A percentile compares a stretch with the other conserved stretches of the same genome.
Conservation (phyloP, 2,113 vertebrate species). For the Vanacampus margaritifer region DNA sequence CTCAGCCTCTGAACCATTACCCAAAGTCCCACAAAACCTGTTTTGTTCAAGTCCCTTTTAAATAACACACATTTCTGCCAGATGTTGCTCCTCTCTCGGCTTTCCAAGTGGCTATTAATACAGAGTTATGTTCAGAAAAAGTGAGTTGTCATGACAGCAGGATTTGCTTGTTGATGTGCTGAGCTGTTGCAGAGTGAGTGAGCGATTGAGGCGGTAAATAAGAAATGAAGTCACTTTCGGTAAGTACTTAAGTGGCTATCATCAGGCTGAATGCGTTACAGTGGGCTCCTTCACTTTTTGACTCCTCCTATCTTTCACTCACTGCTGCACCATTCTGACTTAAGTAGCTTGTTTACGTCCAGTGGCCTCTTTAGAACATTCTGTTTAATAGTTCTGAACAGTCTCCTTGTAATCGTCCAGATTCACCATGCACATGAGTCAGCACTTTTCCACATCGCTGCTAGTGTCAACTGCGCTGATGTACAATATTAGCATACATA, state of each 20-base stretch:
- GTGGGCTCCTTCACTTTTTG: slow-evolving; percentile 8
- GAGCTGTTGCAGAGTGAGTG: slow-evolving; percentile 26
- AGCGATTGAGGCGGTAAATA: slow-evolving; percentile 9
- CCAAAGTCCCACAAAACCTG: slow-evolving; percentile 68
- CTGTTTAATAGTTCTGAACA: slow-evolving; percentile 28
- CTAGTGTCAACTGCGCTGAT: not conserved
- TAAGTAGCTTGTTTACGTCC: slow-evolving; percentile 38
- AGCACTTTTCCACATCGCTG: not conserved
- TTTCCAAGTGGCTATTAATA: slow-evolving; percentile 62
- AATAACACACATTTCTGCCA: slow-evolving; percentile 62
- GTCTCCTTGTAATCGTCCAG: not conserved
- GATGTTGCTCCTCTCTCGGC: slow-evolving; percentile 62
- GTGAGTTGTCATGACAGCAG: slow-evolving; percentile 53
- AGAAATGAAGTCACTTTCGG: slow-evolving; percentile 44
- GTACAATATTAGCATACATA: not conserved
- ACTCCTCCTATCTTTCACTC: slow-evolving; percentile 10
- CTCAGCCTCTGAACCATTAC: slow-evolving; percentile 71
- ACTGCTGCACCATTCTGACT: slow-evolving; percentile 20
- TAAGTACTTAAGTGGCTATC: slow-evolving; percentile 22
- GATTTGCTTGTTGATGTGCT: slow-evolving; percentile 51
- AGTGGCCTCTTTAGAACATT: slow-evolving; percentile 27
- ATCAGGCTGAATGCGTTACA: slow-evolving; percentile 9
- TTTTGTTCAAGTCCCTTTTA: slow-evolving; percentile 68
- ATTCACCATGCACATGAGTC: not conserved
- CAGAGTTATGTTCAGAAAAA: slow-evolving; percentile 51